Percentiles rank a stretch among this genome's conserved stretches.
phyloP scores from a whole-genome alignment of 2,113 vertebrate genomes.

The Rafetus swinhoei region DNA sequence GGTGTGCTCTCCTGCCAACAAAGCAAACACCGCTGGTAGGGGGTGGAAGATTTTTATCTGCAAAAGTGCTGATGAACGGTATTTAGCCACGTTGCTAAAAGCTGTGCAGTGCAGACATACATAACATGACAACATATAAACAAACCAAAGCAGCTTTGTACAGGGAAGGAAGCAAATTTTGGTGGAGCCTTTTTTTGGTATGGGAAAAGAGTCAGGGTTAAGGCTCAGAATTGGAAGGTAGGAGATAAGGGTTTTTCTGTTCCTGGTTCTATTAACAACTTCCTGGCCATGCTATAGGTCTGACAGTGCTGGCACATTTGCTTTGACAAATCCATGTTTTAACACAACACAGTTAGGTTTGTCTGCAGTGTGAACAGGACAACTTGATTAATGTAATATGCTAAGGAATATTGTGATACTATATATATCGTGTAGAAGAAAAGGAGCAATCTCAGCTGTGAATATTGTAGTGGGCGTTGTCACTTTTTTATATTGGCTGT shows the following conservation, averaged over 20 bases:
- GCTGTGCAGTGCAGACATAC: too few relatives aligned
- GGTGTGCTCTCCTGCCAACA: too few relatives aligned
- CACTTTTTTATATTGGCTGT: slow-evolving; percentile 40
- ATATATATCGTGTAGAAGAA: slow-evolving; percentile 28
- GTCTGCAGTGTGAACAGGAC: not conserved
- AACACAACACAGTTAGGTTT: not conserved
- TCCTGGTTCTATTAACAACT: not conserved
- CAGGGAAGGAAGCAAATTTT: not conserved
- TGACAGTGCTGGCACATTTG: not conserved
- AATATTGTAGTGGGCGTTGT: slow-evolving; percentile 40
- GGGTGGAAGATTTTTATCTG: too few relatives aligned
- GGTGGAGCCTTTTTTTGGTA: not conserved
- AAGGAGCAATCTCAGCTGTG: slow-evolving; percentile 41
- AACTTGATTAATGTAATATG: slow-evolving; percentile 10
- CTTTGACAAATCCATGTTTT: not conserved
- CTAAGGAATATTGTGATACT: slow-evolving; percentile 50
- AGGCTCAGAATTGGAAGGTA: not conserved
- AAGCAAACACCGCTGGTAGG: too few relatives aligned
- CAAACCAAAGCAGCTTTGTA: not conserved
- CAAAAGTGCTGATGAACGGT: too few relatives aligned
- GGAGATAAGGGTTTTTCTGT: not conserved
- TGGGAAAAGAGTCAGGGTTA: not conserved
- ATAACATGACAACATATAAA: not conserved
- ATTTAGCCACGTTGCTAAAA: too few relatives aligned
- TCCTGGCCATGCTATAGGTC: not conserved